Percentiles rank a stretch among this genome's conserved stretches.
These are phyloP conservation scores for Drosophila histrio DNA, from an alignment of 2,888 invertebrate species.

Conservation along the genomic window DNA sequence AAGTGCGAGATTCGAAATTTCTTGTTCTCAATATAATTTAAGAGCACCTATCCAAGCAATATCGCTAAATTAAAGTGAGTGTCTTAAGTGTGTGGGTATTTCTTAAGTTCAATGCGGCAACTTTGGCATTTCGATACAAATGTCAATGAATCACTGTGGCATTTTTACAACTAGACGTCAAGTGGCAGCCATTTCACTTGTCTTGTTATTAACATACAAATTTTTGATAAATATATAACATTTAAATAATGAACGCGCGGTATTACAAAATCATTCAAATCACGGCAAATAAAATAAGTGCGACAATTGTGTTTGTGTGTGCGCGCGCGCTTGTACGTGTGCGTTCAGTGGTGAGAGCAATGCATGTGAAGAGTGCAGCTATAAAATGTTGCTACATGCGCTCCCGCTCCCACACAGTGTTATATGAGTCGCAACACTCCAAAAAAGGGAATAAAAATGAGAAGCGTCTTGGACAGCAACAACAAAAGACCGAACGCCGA, in stretches of 20 bases:
- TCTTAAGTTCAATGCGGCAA: slow-evolving; percentile 55
- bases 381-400: slow-evolving; percentile 62
- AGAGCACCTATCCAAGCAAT: slow-evolving; percentile 25
- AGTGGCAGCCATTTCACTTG: slow-evolving; percentile 38
- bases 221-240: slow-evolving; percentile 29
- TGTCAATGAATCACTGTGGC: slow-evolving; percentile 49
- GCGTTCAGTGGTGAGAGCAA: slow-evolving; percentile 59
- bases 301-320: slow-evolving; percentile 62
- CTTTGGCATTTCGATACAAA: slow-evolving; percentile 49
- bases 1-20: slow-evolving; percentile 61
- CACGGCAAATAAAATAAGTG: slow-evolving; percentile 78
- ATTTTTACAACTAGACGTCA: slow-evolving; percentile 22
- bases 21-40: slow-evolving; percentile 37
- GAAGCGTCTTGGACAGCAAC: slow-evolving; percentile 67
- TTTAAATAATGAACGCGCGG: slow-evolving; percentile 70
- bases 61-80: slow-evolving; percentile 54
- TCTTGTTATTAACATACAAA: slow-evolving; percentile 15
- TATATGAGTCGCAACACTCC: slow-evolving; percentile 84
- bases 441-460: slow-evolving; percentile 84
- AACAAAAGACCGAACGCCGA: slow-evolving; percentile 70
- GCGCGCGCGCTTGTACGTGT: slow-evolving; percentile 39
- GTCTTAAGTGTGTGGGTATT: slow-evolving; percentile 40
- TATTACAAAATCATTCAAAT: slow-evolving; percentile 79
- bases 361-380: slow-evolving; percentile 75
- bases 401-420: slow-evolving; percentile 75